phyloP scores from a whole-genome alignment of 2,888 invertebrate species.

The Linyphia triangularis region DNA sequence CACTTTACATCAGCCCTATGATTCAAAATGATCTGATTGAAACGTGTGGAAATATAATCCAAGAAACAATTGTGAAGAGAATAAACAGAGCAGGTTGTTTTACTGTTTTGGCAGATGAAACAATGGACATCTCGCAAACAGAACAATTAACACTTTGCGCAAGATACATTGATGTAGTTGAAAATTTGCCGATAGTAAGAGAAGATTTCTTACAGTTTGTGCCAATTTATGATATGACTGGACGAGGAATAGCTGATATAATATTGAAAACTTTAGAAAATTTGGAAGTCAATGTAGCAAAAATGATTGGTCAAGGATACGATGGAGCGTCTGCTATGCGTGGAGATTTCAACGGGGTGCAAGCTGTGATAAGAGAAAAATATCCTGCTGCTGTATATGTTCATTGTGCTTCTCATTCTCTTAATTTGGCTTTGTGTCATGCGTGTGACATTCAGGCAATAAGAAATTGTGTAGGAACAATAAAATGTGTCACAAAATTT shows the following conservation, averaged over 20 bases:
- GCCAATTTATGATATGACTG: not conserved
- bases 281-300: not conserved
- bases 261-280: not conserved
- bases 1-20: constrained; percentile 5
- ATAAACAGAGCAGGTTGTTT: not conserved
- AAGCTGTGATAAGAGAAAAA: not conserved
- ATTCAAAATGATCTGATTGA: constrained; percentile 22
- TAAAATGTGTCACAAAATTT: not conserved
- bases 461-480: constrained; percentile 16
- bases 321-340: constrained; percentile 13
- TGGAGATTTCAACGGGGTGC: constrained; percentile 14
- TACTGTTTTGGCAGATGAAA: constrained; percentile 30
- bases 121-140: constrained; percentile 27
- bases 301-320: not conserved
- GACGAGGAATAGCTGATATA: not conserved
- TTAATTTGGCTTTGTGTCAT: constrained; percentile 6
- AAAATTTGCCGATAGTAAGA: not conserved
- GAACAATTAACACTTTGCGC: constrained; percentile 16
- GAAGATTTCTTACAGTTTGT: constrained; percentile 28
- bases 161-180: constrained; percentile 3
- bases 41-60: not conserved
- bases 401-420: not conserved
- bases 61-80: constrained; percentile 1
- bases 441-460: not conserved
- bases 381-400: constrained; percentile 1